Conservation (phyloP, 2,888 invertebrate genomes). For the Boloria euphrosyne region DNA sequence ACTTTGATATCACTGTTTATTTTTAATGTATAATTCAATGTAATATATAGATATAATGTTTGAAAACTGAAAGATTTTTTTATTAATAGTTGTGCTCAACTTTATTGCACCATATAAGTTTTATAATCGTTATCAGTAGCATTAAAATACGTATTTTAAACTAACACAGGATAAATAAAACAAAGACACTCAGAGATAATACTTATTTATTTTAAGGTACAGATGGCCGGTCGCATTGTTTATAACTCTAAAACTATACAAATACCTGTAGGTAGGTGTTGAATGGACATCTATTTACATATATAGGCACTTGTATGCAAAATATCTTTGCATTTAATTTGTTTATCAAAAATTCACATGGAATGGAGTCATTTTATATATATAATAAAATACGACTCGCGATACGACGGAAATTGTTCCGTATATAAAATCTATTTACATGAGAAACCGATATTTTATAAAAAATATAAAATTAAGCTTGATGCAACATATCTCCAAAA, state of each 20-base stretch:
- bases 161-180: slow-evolving; percentile 38
- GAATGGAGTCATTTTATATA: slow-evolving; percentile 16
- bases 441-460: slow-evolving; percentile 17
- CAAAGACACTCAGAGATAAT: slow-evolving; percentile 42
- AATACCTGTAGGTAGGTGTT: slow-evolving; percentile 42
- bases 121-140: neutral
- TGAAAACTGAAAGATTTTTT: no score
- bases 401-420: slow-evolving; percentile 1
- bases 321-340: slow-evolving; percentile 36
- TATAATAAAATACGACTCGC: slow-evolving; percentile 25
- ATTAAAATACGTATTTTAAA: neutral
- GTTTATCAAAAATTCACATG: slow-evolving; percentile 16
- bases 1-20: no score
- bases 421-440: no score
- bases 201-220: slow-evolving; percentile 61
- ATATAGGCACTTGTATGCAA: slow-evolving; percentile 65
- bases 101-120: neutral
- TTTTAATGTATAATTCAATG: no score
- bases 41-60: no score
- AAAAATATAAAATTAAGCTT: slow-evolving; percentile 26
- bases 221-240: slow-evolving; percentile 58
- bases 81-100: no score
- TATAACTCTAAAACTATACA: slow-evolving; percentile 51
- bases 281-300: slow-evolving; percentile 43
- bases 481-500: slow-evolving; percentile 34